Base-by-base conservation (phyloP, 2,888 invertebrate genomes). In the Ectemnius lituratus region DNA sequence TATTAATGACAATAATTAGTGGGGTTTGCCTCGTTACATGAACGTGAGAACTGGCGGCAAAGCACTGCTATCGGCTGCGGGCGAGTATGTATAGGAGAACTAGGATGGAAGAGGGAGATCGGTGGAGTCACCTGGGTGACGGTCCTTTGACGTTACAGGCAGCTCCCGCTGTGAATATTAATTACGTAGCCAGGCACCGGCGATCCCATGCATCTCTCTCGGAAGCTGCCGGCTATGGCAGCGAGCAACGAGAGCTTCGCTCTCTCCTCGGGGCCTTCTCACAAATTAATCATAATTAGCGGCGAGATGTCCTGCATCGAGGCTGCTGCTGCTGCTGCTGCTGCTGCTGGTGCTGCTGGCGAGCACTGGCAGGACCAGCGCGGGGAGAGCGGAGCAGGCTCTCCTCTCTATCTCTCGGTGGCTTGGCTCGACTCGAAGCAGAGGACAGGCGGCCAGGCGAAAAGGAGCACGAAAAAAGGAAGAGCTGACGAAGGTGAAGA, bases 231-330 rank as follows among this genome's bases (percentile, higher is more conserved):
- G 81, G 73, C 23, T 23, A 23, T 3, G 23, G 23, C 23, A 23
- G 23, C 23, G 23, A 23, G 23, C 3, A 23, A 23, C 2, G 23
- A 23, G 81, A 78, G 78, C 73, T 63, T 74, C 78, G 76, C 74
- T 79, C 79, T 52, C 37, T 37, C 37, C 37, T 11, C 37, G 37
- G 8, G 37, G 37, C 52, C 70, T 23, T 78, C 82, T 83, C 83
- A 68, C 83, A 82, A 86, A 88, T 89, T 88, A 88, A 88, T 88
- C 88, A 88, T 87, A 88, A 88, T 88, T 88, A 88, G 85, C 84
- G 82, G 82, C 81, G 80, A 86, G 84, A 80, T 84, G 87, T 86
- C 85, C 84, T 84, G 81, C 84, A 80, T 82, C 85, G 77, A 52
- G 16, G 79, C 79, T 75, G 68, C 70, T 45, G 61, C 2, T 23